Base-by-base conservation (phyloP, 2,113 vertebrate species). In the Paratilapia polleni region DNA sequence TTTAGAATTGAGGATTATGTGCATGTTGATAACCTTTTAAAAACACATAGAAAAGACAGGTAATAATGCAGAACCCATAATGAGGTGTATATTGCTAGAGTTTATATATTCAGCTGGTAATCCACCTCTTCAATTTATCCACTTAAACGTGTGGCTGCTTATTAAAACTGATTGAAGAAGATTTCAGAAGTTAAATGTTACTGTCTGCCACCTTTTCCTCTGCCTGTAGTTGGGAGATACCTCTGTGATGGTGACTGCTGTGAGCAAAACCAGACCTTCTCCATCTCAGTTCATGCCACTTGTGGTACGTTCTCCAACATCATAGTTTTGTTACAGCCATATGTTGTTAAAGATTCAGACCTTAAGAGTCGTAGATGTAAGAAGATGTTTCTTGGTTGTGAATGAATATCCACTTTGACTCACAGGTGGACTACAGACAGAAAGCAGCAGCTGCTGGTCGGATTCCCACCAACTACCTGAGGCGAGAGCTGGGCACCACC, bases 381-480 rank as follows among this genome's bases (percentile, higher is more conserved):
- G 49, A 8, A 56, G 11, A 8, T 8, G 49, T 61, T 58, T 58
- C 10, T 26, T 59, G 8, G 12, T 38, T 8, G 59, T 77, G 1
- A 78, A 20, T 78, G 6, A 62, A 31, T 74, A 4, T 52, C 2
- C 5, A 0, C 5, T 86, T 77, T 82, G 24, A 89, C 87, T 77
- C 36, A 92, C 94, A 99, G 98, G 98, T 99, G 87, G 98, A 99
- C 90, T 99, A 99, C 91, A 96, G 97, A 64, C 98, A 99, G 93
- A 99, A 99, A 93, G 97, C 97, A 84, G 98, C 98, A 26, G 98
- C 98, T 82, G 98, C 98, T 20, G 98, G 98, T 88, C 97, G 98
- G 89, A 99, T 99, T 91, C 98, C 98, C 62, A 99, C 98, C n/a
- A 99, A 99, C 93, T 95, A 99, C 82, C 92, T 99, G 54, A 96